Percentiles rank a stretch among this genome's conserved stretches.
These are phyloP conservation scores for Xylocampa areola DNA, from an alignment of 2,888 invertebrate species.

Conservation along the genomic window DNA sequence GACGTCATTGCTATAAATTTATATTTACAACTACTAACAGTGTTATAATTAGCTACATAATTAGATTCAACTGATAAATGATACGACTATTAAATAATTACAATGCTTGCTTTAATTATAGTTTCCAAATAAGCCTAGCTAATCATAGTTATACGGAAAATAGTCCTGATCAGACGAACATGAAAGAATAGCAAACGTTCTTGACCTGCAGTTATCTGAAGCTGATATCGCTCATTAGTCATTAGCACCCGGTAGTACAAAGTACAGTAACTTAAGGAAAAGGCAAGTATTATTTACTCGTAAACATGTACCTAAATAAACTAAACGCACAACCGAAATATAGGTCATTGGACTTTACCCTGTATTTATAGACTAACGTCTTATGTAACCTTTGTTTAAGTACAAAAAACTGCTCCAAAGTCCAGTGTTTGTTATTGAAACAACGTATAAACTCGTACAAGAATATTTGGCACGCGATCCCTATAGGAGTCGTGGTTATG, in stretches of 20 bases:
- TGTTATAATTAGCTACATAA: too few species aligned
- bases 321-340: constrained; percentile 25
- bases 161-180: neutral
- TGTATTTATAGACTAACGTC: constrained; percentile 38
- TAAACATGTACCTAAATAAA: constrained; percentile 28
- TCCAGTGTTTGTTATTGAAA: constrained; percentile 65
- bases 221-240: too few species aligned
- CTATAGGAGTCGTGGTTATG: constrained; percentile 25
- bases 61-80: too few species aligned
- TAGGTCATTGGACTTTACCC: constrained; percentile 63
- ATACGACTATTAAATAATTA: too few species aligned
- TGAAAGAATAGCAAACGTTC: neutral
- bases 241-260: constrained; percentile 14
- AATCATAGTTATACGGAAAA: neutral
- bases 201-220: constrained; percentile 11
- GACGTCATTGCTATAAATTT: too few species aligned
- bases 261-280: constrained; percentile 17
- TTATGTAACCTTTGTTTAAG: constrained; percentile 41
- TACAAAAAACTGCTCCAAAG: constrained; percentile 58
- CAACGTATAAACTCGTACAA: constrained; percentile 58
- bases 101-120: too few species aligned
- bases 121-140: too few species aligned
- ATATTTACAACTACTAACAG: too few species aligned
- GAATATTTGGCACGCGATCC: constrained; percentile 69
- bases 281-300: constrained; percentile 1